Conservation (phyloP, 2,797 vertebrate genomes). For the Monodelphis domestica region DNA sequence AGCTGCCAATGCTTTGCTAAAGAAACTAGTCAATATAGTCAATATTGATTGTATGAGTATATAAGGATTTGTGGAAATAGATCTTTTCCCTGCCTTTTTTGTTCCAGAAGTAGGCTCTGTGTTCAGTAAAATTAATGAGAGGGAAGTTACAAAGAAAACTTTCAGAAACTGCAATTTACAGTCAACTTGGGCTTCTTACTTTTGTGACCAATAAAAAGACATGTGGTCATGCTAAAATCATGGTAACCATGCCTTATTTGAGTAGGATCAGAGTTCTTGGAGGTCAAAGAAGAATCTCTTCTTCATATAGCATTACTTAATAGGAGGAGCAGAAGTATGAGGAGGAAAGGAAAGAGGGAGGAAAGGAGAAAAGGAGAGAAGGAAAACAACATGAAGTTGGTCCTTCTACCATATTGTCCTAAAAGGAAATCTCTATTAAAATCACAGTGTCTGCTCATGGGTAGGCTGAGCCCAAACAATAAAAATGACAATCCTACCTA, state of each 20-base stretch:
- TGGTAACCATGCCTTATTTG: not conserved
- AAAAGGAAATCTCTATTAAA: not conserved
- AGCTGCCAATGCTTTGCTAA: not conserved
- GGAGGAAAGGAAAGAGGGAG: not conserved
- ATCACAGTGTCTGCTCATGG: no score
- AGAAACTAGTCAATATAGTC: not conserved
- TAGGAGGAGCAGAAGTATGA: no score
- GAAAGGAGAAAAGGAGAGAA: not conserved
- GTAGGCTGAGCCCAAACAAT: no score
- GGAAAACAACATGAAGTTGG: not conserved
- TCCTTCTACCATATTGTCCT: not conserved
- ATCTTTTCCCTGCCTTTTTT: not conserved
- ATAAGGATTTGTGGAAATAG: not conserved
- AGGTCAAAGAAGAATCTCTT: not conserved
- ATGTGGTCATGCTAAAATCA: not conserved
- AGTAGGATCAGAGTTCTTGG: not conserved
- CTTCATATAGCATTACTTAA: not conserved
- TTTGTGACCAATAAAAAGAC: not conserved
- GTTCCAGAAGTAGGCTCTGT: not conserved
- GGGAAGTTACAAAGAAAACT: not conserved
- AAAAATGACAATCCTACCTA: no score
- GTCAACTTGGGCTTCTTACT: not conserved
- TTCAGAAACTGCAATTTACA: not conserved
- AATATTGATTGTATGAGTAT: not conserved
- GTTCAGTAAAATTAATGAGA: not conserved